Conservation (phyloP, 2,888 invertebrate genomes). For the Ophion costatus region DNA sequence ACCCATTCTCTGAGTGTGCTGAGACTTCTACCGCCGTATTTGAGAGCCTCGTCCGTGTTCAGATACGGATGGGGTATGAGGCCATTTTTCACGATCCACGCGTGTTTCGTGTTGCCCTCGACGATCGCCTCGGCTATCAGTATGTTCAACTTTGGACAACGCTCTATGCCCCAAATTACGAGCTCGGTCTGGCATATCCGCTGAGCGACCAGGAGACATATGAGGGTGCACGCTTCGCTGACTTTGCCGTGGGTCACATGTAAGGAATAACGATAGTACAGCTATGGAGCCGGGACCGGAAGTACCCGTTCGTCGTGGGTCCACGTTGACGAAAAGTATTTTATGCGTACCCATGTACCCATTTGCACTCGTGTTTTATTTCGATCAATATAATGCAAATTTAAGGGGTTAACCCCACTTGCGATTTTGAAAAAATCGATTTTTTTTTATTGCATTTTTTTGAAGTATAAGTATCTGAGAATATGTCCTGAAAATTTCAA, state of each 20-base stretch:
- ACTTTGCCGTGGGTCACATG: slow-evolving; percentile 74
- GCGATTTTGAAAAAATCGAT: too few relatives aligned
- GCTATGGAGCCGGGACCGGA: background rate
- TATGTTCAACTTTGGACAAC: slow-evolving; percentile 81
- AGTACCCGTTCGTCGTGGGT: too few relatives aligned
- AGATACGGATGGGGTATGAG: slow-evolving; percentile 79
- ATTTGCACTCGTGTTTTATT: background rate
- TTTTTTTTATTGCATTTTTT: too few relatives aligned
- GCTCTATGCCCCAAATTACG: slow-evolving; percentile 71
- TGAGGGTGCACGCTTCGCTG: slow-evolving; percentile 87
- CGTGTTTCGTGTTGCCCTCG: slow-evolving; percentile 86
- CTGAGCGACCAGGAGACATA: slow-evolving; percentile 85
- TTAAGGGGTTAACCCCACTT: too few relatives aligned
- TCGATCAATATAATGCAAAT: background rate
- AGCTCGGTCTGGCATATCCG: slow-evolving; percentile 73
- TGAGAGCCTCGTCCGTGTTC: slow-evolving; percentile 81
- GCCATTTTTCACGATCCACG: slow-evolving; percentile 74
- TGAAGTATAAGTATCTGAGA: too few relatives aligned
- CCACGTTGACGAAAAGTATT: too few relatives aligned
- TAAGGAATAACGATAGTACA: slow-evolving; percentile 1
- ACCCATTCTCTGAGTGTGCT: slow-evolving; percentile 81
- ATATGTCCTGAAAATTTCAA: too few relatives aligned
- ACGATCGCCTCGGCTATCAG: slow-evolving; percentile 85
- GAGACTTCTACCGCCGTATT: slow-evolving; percentile 78
- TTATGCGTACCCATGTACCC: too few relatives aligned